Conservation (phyloP, 1,140 invertebrate genomes). For the Aphidius ervi region DNA sequence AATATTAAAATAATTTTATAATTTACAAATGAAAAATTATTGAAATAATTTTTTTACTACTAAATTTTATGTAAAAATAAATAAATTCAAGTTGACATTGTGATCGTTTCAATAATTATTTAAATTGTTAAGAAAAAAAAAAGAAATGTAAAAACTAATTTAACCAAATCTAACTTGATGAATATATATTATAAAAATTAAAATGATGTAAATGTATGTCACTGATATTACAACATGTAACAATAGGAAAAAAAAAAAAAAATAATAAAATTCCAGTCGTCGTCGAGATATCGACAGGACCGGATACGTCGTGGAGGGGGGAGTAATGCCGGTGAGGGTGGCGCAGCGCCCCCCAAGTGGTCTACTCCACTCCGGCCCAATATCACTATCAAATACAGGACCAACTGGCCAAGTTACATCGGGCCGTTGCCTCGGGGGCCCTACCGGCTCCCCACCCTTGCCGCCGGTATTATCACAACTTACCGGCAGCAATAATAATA, state of each 20-base stretch:
- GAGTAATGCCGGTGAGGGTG: slow-evolving; percentile 55
- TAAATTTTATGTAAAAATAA: no score
- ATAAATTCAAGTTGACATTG: no score
- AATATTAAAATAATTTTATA: no score
- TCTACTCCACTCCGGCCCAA: slow-evolving; percentile 50
- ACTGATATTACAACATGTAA: no score
- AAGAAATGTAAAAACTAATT: no score
- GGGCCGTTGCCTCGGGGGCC: slow-evolving; percentile 50
- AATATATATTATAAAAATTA: no score
- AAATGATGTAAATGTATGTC: no score
- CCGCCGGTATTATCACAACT: slow-evolving; percentile 33
- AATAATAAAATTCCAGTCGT: neutral
- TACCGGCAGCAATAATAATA: slow-evolving; percentile 17
- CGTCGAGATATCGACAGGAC: slow-evolving; percentile 32
- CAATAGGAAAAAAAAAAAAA: neutral
- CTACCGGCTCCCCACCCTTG: slow-evolving; percentile 44
- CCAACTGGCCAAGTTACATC: slow-evolving; percentile 27
- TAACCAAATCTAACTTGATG: no score
- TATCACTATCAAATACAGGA: slow-evolving; percentile 42
- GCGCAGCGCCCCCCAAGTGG: slow-evolving; percentile 53
- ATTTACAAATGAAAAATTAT: no score
- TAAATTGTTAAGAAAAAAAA: no score
- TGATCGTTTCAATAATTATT: no score
- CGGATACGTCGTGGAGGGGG: slow-evolving; percentile 50
- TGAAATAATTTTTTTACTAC: no score